Percentiles rank a stretch among this genome's conserved stretches.
Evolutionary conservation across 2,888 invertebrate genomes (phyloP).

Genomic region (Heterodera filipjevi): DNA sequence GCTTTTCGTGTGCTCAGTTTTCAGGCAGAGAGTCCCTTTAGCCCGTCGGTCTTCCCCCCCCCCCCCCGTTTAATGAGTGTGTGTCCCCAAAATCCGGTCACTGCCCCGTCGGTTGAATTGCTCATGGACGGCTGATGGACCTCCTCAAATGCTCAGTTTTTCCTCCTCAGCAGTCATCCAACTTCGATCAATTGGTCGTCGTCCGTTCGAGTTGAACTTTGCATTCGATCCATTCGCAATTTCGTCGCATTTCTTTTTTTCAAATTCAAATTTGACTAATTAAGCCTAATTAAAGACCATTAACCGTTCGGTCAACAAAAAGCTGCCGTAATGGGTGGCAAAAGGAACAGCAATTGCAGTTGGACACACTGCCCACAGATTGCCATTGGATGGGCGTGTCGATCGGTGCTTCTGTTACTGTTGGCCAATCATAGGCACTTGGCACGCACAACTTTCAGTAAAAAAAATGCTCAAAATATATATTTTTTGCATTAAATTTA

Average conservation of each 20-base stretch:
- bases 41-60: slow-evolving; percentile 1
- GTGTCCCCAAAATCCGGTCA: not conserved
- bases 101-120: not conserved
- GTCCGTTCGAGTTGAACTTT: not conserved
- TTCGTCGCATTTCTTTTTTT: not conserved
- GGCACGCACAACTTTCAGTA: not conserved
- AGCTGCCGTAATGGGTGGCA: not conserved
- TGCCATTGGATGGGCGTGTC: not conserved
- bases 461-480: too few relatives aligned
- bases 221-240: not conserved
- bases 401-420: not conserved
- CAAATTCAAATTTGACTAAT: not conserved
- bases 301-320: not conserved
- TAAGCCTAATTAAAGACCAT: not conserved
- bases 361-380: not conserved
- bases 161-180: not conserved
- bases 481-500: too few relatives aligned
- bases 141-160: not conserved
- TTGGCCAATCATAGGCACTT: not conserved
- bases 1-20: slow-evolving; percentile 1
- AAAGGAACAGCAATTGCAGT: not conserved
- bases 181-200: not conserved
- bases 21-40: not conserved
- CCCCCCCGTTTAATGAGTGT: not conserved
- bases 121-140: not conserved